Percentiles rank a stretch among this genome's conserved stretches.
phyloP scores from a whole-genome alignment of 2,888 invertebrate species.

The Labia minor region DNA sequence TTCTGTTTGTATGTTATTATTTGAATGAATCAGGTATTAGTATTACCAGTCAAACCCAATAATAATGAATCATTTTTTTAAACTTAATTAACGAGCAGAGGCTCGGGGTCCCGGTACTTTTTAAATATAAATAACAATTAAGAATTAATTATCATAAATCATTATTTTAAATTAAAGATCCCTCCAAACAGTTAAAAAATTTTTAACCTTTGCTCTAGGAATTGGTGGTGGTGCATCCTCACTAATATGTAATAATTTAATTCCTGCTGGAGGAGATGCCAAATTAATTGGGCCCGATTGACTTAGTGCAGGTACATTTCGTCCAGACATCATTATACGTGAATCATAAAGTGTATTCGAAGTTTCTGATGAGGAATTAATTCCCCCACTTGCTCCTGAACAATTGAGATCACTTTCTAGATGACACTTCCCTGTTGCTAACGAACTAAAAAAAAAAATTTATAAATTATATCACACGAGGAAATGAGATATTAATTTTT shows the following conservation, averaged over 20 bases:
- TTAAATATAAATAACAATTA: no score
- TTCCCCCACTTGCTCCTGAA: not conserved
- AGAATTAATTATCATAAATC: no score
- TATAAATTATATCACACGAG: no score
- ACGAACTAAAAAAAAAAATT: not conserved
- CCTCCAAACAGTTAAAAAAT: no score
- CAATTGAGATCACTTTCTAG: not conserved
- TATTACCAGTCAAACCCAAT: no score
- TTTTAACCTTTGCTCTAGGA: not conserved
- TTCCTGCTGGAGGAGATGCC: conserved; percentile 19
- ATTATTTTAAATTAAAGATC: no score
- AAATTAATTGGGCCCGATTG: not conserved
- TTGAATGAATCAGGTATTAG: no score
- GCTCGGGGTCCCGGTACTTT: no score
- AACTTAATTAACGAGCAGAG: no score
- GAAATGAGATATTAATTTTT: no score
- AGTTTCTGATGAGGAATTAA: not conserved
- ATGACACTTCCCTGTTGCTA: not conserved
- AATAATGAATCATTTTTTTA: no score
- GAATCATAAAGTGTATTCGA: not conserved
- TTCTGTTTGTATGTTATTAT: no score
- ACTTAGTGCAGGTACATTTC: not conserved
- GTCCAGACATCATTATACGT: not conserved
- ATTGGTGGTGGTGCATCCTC: not conserved
- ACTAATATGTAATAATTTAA: conserved; percentile 21